Evolutionary conservation across 2,113 vertebrate genomes (phyloP).

Genomic region (Rhombomys opimus): DNA sequence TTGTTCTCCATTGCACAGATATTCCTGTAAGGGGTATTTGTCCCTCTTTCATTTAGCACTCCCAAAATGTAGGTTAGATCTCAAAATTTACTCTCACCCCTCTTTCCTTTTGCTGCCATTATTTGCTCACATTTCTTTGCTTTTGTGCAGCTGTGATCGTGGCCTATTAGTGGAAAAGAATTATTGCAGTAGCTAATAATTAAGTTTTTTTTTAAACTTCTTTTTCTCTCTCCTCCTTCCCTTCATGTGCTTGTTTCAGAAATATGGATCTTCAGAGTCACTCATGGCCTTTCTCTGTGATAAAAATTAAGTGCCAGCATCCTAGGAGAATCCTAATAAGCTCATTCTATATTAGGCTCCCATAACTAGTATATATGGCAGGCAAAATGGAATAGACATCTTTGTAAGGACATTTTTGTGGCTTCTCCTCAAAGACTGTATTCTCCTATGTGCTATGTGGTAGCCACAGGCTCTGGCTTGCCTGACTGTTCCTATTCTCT

Average conservation of each 20-base stretch:
- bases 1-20: neutral
- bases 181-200: neutral
- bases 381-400: neutral
- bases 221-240: neutral
- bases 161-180: neutral
- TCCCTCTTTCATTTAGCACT: neutral
- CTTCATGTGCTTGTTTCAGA: conserved; percentile 24
- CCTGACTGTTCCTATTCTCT: neutral
- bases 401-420: neutral
- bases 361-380: neutral
- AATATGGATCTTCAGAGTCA: neutral
- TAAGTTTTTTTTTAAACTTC: neutral
- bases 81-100: neutral
- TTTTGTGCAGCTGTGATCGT: neutral
- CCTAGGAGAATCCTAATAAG: neutral
- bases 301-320: conserved; percentile 4
- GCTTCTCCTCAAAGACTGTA: neutral
- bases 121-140: neutral
- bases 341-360: neutral
- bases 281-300: neutral
- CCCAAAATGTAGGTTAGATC: neutral
- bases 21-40: neutral
- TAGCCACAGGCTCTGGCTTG: neutral
- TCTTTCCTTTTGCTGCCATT: neutral
- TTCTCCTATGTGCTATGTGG: neutral